Base-by-base conservation (phyloP, 2,113 vertebrate species). In the Meleagris gallopavo region DNA sequence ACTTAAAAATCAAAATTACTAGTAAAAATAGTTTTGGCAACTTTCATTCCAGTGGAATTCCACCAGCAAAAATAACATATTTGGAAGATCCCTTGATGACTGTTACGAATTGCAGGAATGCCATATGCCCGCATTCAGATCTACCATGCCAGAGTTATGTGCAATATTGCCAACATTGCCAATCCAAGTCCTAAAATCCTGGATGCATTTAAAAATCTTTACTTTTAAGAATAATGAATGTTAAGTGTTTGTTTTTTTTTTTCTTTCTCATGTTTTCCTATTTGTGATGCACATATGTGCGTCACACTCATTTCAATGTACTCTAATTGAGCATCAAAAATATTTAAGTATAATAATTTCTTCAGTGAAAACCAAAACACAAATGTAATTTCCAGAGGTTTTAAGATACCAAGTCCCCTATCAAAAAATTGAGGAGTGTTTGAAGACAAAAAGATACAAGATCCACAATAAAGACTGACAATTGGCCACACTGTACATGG, bases 231-330 rank as follows among this genome's bases (percentile, higher is more conserved):
- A 40, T 27, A 71, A 67, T 36, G 9, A 88, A 48, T 10, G 60
- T 1, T 22, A 32, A 77, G 5, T 2, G 21, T 0, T 11, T 50
- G 5, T 2, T 16, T 0, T 11, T 50, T 34, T 66, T 74, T 75
- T 41, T 50, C 24, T 25, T 25, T 2, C n/a, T 20, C 22, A 45
- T 18, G 5, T 41, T 71, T 58, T 64, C 34, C 4, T 61, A 17
- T 9, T 89, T 82, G n/a, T n/a, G n/a, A n/a, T 50, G 77, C 60
- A 25, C 20, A 74, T 14, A 18, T 5, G 21, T 41, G 7, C 4
- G 13, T 30, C 12, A 52, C 8, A 10, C 6, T 67, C 43, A 25
- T 22, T 91, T 80, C 43, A 83, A 34, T 4, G 13, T n/a, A 64
- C 52, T 67, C 43, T 83, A 25, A 77, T 74, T 94, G 67, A 67